phyloP scores from a whole-genome alignment of 2,113 vertebrate species.

The Haliaeetus leucogaster region DNA sequence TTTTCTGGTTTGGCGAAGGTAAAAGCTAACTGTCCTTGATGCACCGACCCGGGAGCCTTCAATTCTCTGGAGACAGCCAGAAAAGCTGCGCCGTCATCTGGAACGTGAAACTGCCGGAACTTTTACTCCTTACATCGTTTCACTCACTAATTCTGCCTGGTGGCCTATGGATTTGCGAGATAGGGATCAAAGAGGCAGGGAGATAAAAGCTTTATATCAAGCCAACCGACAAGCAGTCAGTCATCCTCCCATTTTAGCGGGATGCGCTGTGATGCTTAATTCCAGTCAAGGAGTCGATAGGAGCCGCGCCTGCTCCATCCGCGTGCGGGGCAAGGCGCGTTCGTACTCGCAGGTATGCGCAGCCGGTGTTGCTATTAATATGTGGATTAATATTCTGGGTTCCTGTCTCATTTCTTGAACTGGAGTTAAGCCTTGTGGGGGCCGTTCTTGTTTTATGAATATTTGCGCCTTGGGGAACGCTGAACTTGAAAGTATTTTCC shows the following conservation, averaged over 20 bases:
- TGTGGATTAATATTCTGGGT: not conserved
- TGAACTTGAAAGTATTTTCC: not conserved
- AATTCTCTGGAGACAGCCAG: not conserved
- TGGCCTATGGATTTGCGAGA: not conserved
- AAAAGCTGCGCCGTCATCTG: not conserved
- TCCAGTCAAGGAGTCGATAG: not conserved
- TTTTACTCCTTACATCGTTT: not conserved
- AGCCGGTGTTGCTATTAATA: not conserved
- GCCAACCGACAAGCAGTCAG: not conserved
- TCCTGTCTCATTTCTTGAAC: not conserved
- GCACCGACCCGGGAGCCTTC: not conserved
- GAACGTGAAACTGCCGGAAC: not conserved
- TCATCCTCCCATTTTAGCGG: not conserved
- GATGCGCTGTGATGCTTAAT: not conserved
- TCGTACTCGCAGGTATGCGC: fast-evolving
- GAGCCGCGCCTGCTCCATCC: not conserved
- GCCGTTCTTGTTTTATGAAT: not conserved
- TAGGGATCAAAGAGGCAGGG: not conserved
- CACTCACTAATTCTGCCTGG: not conserved
- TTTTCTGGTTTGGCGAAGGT: not conserved
- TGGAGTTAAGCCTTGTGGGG: not conserved
- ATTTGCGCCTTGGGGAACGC: not conserved
- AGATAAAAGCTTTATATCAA: not conserved
- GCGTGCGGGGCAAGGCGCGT: not conserved
- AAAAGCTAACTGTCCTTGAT: not conserved